Evolutionary conservation across 2,888 invertebrate genomes (phyloP).

Genomic region (Caenorhabditis virilis): DNA sequence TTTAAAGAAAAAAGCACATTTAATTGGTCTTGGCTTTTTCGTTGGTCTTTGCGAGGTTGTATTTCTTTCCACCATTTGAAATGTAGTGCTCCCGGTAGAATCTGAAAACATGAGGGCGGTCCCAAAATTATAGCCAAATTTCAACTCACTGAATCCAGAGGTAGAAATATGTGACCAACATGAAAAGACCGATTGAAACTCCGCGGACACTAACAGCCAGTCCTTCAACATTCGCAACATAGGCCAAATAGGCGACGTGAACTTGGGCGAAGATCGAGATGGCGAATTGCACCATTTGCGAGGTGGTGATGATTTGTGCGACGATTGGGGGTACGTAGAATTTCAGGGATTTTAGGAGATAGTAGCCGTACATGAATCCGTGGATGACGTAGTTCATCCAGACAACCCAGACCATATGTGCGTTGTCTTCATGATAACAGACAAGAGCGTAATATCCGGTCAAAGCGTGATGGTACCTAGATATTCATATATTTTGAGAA

Average conservation of each 20-base stretch:
- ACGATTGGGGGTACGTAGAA: conserved; percentile 58
- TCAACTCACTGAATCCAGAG: conserved; percentile 54
- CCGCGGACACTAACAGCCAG: conserved; percentile 56
- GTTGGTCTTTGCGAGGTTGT: conserved; percentile 33
- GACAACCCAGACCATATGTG: conserved; percentile 64
- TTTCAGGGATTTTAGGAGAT: conserved; percentile 61
- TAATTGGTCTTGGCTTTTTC: conserved; percentile 1
- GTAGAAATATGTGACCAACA: conserved; percentile 59
- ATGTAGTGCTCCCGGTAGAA: conserved; percentile 64
- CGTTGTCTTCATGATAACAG: conserved; percentile 63
- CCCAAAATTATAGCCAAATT: background rate
- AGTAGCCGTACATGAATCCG: conserved; percentile 63
- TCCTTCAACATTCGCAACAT: conserved; percentile 33
- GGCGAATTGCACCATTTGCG: conserved; percentile 64
- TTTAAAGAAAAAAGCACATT: too few species aligned
- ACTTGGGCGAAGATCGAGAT: conserved; percentile 60
- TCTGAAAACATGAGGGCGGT: conserved; percentile 30
- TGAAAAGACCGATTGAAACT: conserved; percentile 56
- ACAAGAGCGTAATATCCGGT: conserved; percentile 65
- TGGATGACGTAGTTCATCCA: conserved; percentile 64
- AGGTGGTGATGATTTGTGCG: conserved; percentile 59
- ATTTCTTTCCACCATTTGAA: conserved; percentile 61
- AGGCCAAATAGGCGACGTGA: conserved; percentile 47
- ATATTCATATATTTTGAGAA: too few species aligned
- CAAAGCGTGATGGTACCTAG: conserved; percentile 64